phyloP scores from a whole-genome alignment of 2,797 vertebrate genomes.

The Octomys mimax region DNA sequence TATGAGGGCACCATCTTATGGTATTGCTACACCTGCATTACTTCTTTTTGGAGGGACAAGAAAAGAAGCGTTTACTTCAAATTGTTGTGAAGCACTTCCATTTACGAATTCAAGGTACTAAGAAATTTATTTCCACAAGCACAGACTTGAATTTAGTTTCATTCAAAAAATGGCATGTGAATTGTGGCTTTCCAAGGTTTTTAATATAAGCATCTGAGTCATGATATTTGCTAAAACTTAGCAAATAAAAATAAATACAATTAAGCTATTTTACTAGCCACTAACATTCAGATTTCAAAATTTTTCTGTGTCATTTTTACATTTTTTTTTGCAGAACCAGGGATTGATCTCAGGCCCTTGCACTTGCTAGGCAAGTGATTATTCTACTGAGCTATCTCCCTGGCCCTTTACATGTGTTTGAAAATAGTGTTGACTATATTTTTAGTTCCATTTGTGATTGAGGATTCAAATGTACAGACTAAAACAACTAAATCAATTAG shows the following conservation, averaged over 20 bases:
- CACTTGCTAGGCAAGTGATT: no score
- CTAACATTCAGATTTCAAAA: no score
- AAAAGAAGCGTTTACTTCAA: slow-evolving; percentile 44
- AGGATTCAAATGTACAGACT: no score
- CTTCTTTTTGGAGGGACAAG: neutral
- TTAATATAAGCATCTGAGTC: slow-evolving; percentile 67
- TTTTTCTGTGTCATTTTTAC: no score
- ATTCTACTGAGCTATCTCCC: no score
- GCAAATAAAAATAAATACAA: slow-evolving; percentile 67
- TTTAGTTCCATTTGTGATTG: no score
- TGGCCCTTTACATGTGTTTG: no score
- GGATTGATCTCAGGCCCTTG: no score
- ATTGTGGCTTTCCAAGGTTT: slow-evolving; percentile 60
- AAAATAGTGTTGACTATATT: no score
- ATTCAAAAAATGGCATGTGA: slow-evolving; percentile 11
- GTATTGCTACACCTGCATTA: neutral
- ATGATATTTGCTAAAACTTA: slow-evolving; percentile 48
- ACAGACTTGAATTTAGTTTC: slow-evolving; percentile 67
- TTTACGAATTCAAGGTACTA: slow-evolving; percentile 29
- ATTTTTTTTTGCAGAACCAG: no score
- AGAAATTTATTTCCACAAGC: slow-evolving; percentile 65
- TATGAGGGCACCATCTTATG: neutral
- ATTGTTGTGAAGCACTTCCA: neutral
- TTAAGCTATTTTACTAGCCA: no score
- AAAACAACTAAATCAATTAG: no score